Evolutionary conservation across 1,140 invertebrate species (phyloP).

Genomic region (Hirudo medicinalis): DNA sequence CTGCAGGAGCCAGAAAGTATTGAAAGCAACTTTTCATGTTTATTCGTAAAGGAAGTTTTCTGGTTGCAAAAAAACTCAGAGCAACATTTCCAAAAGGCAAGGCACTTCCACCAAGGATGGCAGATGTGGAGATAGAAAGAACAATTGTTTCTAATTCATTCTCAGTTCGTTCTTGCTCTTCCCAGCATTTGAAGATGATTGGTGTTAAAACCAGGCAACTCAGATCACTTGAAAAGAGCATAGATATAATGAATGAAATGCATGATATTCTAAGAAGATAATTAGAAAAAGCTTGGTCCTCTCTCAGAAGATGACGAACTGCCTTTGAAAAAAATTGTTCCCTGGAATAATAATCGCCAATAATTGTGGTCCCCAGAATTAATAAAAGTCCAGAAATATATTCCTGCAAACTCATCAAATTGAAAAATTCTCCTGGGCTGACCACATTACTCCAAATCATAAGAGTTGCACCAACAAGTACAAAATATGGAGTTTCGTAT

Average conservation of each 20-base stretch:
- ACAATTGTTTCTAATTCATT: conserved; percentile 9
- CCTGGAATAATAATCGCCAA: conserved; percentile 5
- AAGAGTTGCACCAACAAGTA: conserved; percentile 3
- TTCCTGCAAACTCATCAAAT: conserved; percentile 10
- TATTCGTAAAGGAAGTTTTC: background rate
- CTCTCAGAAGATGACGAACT: background rate
- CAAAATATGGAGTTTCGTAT: background rate
- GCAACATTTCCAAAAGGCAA: background rate
- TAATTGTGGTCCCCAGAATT: conserved; percentile 7
- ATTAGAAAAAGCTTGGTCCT: background rate
- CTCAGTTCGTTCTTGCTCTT: conserved; percentile 7
- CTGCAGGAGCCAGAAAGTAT: conserved; percentile 4
- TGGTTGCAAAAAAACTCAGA: conserved; percentile 1
- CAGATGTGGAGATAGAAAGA: conserved; percentile 2
- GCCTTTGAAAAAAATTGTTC: conserved; percentile 8
- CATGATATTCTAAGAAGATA: background rate
- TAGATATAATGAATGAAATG: background rate
- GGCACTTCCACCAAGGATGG: conserved; percentile 5
- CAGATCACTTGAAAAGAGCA: conserved; percentile 11
- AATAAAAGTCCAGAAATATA: background rate
- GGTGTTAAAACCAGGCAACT: background rate
- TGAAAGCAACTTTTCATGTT: conserved; percentile 7
- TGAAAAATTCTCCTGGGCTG: background rate
- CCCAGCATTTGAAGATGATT: conserved; percentile 13
- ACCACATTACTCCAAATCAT: conserved; percentile 12